Conservation (phyloP, 2,888 invertebrate genomes). For the Cantharis rustica region DNA sequence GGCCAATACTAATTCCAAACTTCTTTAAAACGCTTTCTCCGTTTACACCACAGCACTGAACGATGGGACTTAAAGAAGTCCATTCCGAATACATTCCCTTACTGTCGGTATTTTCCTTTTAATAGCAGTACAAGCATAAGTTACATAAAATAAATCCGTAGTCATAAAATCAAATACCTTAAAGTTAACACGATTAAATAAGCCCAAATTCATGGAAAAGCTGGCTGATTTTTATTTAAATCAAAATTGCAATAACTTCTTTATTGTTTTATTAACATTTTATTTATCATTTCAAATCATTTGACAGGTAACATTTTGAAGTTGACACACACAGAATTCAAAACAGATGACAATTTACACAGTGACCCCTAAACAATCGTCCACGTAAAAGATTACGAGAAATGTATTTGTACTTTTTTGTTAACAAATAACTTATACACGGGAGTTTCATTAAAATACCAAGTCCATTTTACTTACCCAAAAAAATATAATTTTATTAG, state of each 20-base stretch:
- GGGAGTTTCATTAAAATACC: no score
- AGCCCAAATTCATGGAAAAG: conserved; percentile 74
- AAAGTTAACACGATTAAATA: conserved; percentile 79
- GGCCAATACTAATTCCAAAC: conserved; percentile 72
- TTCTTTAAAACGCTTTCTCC: conserved; percentile 79
- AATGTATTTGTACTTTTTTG: no score
- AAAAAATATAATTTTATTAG: no score
- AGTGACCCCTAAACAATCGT: not conserved
- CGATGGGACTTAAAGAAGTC: conserved; percentile 71
- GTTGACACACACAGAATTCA: not conserved
- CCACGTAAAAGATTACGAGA: no score
- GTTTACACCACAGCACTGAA: conserved; percentile 68
- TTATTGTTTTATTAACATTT: not conserved
- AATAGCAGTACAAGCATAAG: conserved; percentile 3
- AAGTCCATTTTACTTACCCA: no score
- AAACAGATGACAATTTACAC: not conserved
- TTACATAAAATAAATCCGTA: not conserved
- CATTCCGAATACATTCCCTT: conserved; percentile 85
- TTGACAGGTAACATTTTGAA: not conserved
- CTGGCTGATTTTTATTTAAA: not conserved
- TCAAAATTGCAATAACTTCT: not conserved
- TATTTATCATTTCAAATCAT: not conserved
- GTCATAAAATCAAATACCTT: conserved; percentile 60
- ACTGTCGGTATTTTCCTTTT: conserved; percentile 64
- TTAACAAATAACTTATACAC: no score